Evolutionary conservation across 2,113 vertebrate species (phyloP).

Genomic region (Cephalopterus ornatus): DNA sequence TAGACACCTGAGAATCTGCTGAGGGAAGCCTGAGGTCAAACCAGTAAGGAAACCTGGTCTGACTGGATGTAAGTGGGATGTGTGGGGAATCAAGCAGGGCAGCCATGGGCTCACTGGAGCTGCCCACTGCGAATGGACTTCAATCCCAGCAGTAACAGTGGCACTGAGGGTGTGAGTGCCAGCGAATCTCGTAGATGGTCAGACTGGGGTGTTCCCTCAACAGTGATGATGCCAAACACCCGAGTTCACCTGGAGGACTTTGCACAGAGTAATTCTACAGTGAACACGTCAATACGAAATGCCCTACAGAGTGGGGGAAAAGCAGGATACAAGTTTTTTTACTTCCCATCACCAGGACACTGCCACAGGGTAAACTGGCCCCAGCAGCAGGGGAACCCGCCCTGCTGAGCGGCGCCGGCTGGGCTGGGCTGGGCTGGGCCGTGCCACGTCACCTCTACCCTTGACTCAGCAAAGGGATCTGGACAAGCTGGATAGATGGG

Average conservation of each 20-base stretch:
- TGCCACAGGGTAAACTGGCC: neutral
- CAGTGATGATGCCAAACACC: fast-evolving
- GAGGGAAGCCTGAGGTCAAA: neutral
- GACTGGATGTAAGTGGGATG: neutral
- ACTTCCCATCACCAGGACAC: neutral
- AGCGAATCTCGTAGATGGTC: neutral
- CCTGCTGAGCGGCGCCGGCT: neutral
- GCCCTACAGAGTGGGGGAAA: neutral
- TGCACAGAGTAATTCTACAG: neutral
- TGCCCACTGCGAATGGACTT: fast-evolving
- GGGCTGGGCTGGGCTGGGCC: neutral
- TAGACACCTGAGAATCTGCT: neutral
- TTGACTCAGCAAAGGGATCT: neutral
- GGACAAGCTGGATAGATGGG: neutral
- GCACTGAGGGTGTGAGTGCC: neutral
- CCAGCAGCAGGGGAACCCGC: neutral
- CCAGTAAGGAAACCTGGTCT: neutral
- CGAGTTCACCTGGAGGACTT: neutral
- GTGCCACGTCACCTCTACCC: neutral
- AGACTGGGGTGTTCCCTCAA: neutral
- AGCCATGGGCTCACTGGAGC: neutral
- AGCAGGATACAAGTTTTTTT: neutral
- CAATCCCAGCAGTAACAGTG: neutral
- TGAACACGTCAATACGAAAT: neutral
- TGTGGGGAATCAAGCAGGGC: neutral